phyloP scores from a whole-genome alignment of 2,797 vertebrate species.

The Nannoperca obscura region DNA sequence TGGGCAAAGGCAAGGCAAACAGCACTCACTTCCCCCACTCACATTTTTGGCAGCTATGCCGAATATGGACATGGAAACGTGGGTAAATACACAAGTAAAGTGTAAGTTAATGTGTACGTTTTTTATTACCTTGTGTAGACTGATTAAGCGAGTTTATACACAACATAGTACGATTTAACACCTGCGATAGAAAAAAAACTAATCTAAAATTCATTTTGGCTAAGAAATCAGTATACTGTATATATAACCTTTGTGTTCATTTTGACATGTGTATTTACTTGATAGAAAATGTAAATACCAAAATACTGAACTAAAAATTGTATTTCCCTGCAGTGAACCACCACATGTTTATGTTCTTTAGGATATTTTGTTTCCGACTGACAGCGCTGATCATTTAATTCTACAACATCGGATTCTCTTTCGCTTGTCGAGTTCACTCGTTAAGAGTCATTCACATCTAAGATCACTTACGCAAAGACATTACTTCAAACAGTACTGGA shows the following conservation, averaged over 20 bases:
- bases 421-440: no score
- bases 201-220: neutral
- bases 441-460: no score
- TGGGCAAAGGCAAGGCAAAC: slow-evolving; percentile 58
- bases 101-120: slow-evolving; percentile 23
- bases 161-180: neutral
- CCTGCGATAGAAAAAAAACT: neutral
- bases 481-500: neutral
- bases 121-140: neutral
- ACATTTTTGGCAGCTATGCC: slow-evolving; percentile 38
- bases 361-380: no score
- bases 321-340: neutral
- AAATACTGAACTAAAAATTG: neutral
- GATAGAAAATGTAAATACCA: neutral
- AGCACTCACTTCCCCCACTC: slow-evolving; percentile 41
- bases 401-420: neutral
- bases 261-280: neutral
- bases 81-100: slow-evolving; percentile 36
- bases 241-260: no score
- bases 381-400: neutral
- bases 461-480: neutral
- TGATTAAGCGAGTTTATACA: neutral
- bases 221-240: neutral
- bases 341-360: neutral
- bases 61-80: slow-evolving; percentile 24